These are phyloP conservation scores for Montipora sp. DNA, from an alignment of 64 coral and sea anemone species.

Conservation along the genomic window DNA sequence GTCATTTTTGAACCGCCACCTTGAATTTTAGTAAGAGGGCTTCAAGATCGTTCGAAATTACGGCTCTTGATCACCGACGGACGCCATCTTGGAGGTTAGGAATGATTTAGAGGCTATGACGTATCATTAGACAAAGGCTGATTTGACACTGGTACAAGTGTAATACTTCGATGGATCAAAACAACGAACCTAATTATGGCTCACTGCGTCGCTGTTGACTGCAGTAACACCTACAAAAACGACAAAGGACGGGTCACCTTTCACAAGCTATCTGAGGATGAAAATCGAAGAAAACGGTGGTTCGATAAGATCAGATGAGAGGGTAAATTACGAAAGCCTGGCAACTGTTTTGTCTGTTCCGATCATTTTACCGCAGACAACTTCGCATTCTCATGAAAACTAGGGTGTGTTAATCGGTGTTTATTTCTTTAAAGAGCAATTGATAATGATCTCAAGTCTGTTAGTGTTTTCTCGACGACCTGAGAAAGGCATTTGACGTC, in stretches of 20 bases:
- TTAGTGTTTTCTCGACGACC: no score
- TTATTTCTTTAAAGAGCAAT: no score
- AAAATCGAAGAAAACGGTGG: not conserved
- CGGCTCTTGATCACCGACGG: not conserved
- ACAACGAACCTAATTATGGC: not conserved
- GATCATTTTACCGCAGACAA: not conserved
- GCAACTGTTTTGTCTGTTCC: not conserved
- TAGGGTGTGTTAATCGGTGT: no score
- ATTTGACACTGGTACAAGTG: no score
- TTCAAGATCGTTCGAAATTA: not conserved
- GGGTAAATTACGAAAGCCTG: not conserved
- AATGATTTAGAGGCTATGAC: slow-evolving; percentile 12
- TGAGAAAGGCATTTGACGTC: no score
- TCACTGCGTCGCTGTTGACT: no score
- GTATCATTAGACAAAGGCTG: not conserved
- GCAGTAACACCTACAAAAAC: no score
- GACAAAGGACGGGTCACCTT: not conserved
- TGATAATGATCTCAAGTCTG: no score
- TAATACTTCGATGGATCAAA: not conserved
- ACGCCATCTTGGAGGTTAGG: not conserved
- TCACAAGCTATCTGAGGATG: not conserved
- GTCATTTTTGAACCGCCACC: not conserved
- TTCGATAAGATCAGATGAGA: not conserved
- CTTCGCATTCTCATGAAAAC: not conserved
- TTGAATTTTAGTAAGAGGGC: not conserved